Evolutionary conservation across 2,888 invertebrate species (phyloP), one percentile per base, ranked within the genome.

Genomic region (Harpalus rubripes): DNA sequence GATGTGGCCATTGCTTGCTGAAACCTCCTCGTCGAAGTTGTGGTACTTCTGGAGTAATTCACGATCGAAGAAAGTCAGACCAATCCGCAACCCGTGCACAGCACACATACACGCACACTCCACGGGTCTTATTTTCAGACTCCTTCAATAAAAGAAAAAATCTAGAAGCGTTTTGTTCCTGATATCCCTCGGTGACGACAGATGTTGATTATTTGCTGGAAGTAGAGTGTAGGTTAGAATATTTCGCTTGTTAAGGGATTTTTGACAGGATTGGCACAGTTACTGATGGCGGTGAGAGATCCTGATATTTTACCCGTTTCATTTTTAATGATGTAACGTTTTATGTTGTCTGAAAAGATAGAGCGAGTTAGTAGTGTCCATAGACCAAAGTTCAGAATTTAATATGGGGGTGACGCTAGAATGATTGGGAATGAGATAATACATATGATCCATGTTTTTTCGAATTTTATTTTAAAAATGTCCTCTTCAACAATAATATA

Each of bases 91-190:
- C 74, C 59, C 79, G 56, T 65, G 58, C 72, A 26, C 59, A 81
- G 61, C 58, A 85, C 61, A 81, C 72, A 85, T 59, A 41, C 74
- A 52, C 80, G 26, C 78, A 32, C 44, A 72, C 68, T 80, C 58
- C 85, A 85, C 81, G 78, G 63, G 61, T 78, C 83, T 84, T 84
- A 84, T 84, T 84, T 84, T 65, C 84, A 22, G 83, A 65, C 26
- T 83, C 82, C 32, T 78, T 84, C 83, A 84, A 84, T 63, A 78
- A 84, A 78, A 41, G 78, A 78, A 76, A 84, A 84, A 78, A 65
- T 44, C 44, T 41, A 44, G 72, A 7, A 58, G 32, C 78, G 68
- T 22, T 65, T 12, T 81, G 81, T 41, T 65, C 65, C 10, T 65
- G 78, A 65, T 41, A 10, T 44, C 81, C 81, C 22, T 16, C n/a